These are phyloP conservation scores for Caenorhabditis macrosperma DNA, from an alignment of 2,888 invertebrate species.

Conservation along the genomic window DNA sequence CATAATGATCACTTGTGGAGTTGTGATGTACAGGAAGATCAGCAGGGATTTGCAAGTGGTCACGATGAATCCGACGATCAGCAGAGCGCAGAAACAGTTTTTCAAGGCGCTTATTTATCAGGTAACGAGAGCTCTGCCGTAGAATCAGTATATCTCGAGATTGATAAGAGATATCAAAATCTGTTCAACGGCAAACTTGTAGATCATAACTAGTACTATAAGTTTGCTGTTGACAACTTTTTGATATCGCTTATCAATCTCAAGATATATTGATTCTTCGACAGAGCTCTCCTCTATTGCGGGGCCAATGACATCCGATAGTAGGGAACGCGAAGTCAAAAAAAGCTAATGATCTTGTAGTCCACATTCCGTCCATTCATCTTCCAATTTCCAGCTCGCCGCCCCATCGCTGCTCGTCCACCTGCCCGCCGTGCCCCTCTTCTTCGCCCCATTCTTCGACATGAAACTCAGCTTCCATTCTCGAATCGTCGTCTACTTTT, in stretches of 20 bases:
- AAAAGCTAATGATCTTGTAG: too few species aligned
- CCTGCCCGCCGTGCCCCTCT: conserved; percentile 28
- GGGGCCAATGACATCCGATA: too few species aligned
- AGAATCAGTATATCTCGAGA: too few species aligned
- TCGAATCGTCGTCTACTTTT: conserved; percentile 19
- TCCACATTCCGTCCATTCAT: too few species aligned
- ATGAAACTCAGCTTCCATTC: conserved; percentile 36
- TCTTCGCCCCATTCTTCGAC: conserved; percentile 34
- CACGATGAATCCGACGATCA: background rate
- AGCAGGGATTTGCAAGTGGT: background rate
- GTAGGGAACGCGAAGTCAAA: too few species aligned
- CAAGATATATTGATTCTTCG: too few species aligned
- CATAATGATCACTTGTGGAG: conserved; percentile 34
- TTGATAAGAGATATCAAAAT: too few species aligned
- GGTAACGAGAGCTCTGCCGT: conserved; percentile 3
- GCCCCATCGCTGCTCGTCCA: conserved; percentile 31
- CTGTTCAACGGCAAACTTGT: too few species aligned
- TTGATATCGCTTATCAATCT: too few species aligned
- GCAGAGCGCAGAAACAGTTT: conserved; percentile 23
- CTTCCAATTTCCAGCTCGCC: conserved; percentile 1
- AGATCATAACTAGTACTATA: too few species aligned
- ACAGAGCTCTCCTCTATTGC: background rate
- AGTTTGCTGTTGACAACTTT: too few species aligned
- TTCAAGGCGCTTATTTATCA: conserved; percentile 27
- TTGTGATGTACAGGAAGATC: conserved; percentile 10